These are phyloP conservation scores for Mus minutoides DNA, from an alignment of 2,797 vertebrate species.

Conservation along the genomic window DNA sequence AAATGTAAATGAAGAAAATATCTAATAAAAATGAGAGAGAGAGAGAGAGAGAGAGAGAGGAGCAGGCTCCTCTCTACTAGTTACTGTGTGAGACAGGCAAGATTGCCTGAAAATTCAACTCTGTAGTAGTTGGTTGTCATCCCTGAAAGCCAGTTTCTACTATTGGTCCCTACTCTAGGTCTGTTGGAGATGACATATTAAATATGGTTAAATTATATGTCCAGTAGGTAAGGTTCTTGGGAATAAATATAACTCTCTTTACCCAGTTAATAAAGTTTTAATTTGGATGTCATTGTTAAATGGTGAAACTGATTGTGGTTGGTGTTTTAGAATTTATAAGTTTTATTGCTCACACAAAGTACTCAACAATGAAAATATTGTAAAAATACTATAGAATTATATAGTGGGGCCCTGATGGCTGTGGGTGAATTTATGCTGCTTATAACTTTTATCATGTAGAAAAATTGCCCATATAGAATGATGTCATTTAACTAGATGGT, in stretches of 20 bases:
- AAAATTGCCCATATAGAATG: background rate
- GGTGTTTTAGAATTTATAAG: background rate
- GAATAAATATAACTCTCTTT: background rate
- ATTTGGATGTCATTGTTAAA: background rate
- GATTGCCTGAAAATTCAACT: background rate
- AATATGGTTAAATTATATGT: background rate
- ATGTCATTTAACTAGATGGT: background rate
- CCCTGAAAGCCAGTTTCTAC: background rate
- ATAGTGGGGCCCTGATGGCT: background rate
- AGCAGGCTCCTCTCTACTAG: background rate
- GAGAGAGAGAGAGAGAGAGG: background rate
- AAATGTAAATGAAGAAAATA: too few species aligned
- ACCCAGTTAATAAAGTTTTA: background rate
- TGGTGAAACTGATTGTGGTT: background rate
- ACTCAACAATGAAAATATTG: background rate
- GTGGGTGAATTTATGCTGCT: background rate
- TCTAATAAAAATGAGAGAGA: too few species aligned
- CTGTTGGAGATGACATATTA: background rate
- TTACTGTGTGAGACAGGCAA: background rate
- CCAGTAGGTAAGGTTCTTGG: background rate
- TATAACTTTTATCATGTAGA: background rate
- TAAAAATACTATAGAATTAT: background rate
- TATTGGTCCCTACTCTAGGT: background rate
- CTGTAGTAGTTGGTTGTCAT: background rate
- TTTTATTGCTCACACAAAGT: background rate